Percentiles rank a stretch among this genome's conserved stretches.
These are phyloP conservation scores for Bostrychus sinensis DNA, from an alignment of 2,113 vertebrate species.

Conservation along the genomic window DNA sequence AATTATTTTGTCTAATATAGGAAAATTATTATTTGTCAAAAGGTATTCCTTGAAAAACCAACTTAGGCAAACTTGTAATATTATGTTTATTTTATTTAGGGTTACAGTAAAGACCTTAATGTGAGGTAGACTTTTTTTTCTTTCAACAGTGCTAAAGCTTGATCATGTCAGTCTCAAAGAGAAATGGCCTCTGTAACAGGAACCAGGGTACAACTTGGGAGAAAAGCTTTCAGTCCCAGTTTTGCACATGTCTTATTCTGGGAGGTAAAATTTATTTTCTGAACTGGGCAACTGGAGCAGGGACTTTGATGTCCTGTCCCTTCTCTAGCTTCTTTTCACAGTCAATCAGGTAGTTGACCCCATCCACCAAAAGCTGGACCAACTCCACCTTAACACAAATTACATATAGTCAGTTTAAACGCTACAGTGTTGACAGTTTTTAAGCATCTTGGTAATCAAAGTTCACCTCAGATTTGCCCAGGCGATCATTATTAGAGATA, in stretches of 20 bases:
- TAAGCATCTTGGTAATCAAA: not conserved
- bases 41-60: too few species aligned
- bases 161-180: constrained; percentile 1
- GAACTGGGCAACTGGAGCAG: constrained; percentile 85
- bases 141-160: constrained; percentile 22
- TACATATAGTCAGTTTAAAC: not conserved
- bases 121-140: constrained; percentile 57
- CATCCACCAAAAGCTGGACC: constrained; percentile 89
- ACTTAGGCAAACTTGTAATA: constrained; percentile 37
- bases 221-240: constrained; percentile 2
- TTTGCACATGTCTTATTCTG: constrained; percentile 10
- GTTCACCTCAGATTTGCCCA: constrained; percentile 90
- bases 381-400: constrained; percentile 84
- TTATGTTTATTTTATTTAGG: constrained; percentile 61
- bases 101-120: constrained; percentile 55
- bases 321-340: constrained; percentile 91
- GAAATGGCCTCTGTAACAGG: not conserved
- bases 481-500: constrained; percentile 92
- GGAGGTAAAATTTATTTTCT: constrained; percentile 76
- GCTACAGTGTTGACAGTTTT: not conserved
- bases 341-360: constrained; percentile 90
- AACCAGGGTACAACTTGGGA: not conserved
- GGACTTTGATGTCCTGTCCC: constrained; percentile 91
- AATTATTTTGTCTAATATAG: too few species aligned
- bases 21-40: not conserved